Conservation (phyloP, 2,797 vertebrate genomes). For the Poecile montanus region DNA sequence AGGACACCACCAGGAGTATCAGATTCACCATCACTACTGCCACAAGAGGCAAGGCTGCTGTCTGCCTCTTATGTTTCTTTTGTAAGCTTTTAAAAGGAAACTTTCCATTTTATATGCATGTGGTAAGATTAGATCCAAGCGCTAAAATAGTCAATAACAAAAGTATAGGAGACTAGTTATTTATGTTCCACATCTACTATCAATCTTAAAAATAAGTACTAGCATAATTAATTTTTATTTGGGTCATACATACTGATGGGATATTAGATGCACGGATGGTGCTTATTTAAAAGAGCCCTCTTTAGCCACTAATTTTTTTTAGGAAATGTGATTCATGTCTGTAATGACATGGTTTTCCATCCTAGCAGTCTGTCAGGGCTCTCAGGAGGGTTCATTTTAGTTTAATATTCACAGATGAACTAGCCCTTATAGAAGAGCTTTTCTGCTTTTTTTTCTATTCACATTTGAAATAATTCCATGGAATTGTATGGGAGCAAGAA, state of each 20-base stretch:
- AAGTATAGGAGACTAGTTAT: background rate
- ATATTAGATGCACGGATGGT: background rate
- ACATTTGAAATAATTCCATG: slow-evolving; percentile 19
- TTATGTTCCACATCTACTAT: background rate
- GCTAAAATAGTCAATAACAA: background rate
- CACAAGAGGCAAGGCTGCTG: background rate
- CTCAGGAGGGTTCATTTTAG: background rate
- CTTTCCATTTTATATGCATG: background rate
- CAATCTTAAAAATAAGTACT: background rate
- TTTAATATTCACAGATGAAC: slow-evolving; percentile 38
- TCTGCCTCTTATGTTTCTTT: background rate
- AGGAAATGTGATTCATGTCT: background rate
- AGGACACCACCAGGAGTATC: background rate
- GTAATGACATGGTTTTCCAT: slow-evolving; percentile 17
- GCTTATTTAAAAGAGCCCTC: background rate
- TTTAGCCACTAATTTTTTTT: background rate
- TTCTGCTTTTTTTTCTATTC: slow-evolving; percentile 28
- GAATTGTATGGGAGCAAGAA: background rate
- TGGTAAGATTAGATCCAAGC: background rate
- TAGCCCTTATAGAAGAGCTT: background rate
- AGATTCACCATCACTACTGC: background rate
- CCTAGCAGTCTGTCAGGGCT: background rate
- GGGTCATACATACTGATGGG: background rate
- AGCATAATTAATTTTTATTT: background rate
- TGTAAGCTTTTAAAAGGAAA: background rate